Evolutionary conservation across 2,113 vertebrate genomes (phyloP), one percentile per base, ranked within the genome.

Genomic region (Hyaena hyaena): DNA sequence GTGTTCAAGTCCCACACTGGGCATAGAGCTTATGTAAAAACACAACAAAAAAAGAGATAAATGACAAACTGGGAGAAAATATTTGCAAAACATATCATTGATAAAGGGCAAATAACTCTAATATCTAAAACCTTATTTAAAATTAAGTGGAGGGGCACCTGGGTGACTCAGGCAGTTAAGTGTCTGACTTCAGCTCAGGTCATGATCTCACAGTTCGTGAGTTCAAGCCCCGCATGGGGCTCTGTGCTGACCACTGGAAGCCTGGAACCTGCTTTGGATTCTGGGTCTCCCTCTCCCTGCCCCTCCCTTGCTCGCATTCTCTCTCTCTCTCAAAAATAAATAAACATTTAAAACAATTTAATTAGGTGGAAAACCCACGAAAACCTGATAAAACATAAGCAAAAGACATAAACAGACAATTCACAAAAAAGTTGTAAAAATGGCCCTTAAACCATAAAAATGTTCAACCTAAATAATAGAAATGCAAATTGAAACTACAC

Each of bases 121-220:
- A 71, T 76, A 90, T 76, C 31, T 39, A 80, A 95, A 84, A n/a
- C 74, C 81, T 23, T 81, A 39, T 95, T 89, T 68, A 81, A 95
- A 93, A 65, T 63, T 63, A 43, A 86, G 48, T 53, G 10, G 28
- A 73, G 55, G 55, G 55, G 55, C 17, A 17, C 58, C 21, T 23
- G 58, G 58, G 58, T 23, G 21, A 21, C 58, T 23, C 58, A 61
- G 58, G 19, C 58, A 8, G 58, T 61, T 21, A 61, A 61, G 58
- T 7, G 7, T 61, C 58, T 61, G 7, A 61, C 58, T 61, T 61
- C 58, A 61, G 58, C 58, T 61, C 58, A 61, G 58, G 58, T 61
- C 58, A 61, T 61, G 58, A 23, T 61, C 58, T 61, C 58, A 61
- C 58, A 7, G 58, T 23, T 24, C 5, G 15, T 55, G 55, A 19